A percentile compares a stretch with the other conserved stretches of the same genome.
phyloP scores from a whole-genome alignment of 2,888 invertebrate genomes.

The Heliconius erato region DNA sequence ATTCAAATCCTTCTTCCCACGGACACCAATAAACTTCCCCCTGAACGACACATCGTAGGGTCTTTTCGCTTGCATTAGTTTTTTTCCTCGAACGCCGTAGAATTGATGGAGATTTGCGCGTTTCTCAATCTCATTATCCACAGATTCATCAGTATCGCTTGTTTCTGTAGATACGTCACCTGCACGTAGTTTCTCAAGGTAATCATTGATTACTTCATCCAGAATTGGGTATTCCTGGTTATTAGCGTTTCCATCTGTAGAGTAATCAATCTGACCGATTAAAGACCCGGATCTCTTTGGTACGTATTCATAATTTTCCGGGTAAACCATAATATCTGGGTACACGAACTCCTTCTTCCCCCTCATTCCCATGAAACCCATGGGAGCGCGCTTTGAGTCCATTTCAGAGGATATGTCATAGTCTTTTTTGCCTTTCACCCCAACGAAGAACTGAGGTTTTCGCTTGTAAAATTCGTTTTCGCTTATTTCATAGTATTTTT shows the following conservation, averaged over 20 bases:
- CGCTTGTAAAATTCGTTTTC: conserved; percentile 76
- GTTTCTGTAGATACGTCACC: conserved; percentile 37
- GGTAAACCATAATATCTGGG: conserved; percentile 50
- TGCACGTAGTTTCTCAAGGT: conserved; percentile 61
- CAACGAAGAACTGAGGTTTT: conserved; percentile 84
- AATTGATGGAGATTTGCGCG: conserved; percentile 79
- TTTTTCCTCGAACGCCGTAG: conserved; percentile 87
- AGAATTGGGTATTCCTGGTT: conserved; percentile 64
- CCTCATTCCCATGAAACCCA: conserved; percentile 85
- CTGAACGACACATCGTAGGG: conserved; percentile 86
- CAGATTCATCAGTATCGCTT: conserved; percentile 53
- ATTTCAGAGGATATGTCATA: conserved; percentile 61
- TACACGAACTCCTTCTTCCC: conserved; percentile 70
- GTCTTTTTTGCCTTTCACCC: conserved; percentile 90
- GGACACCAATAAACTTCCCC: conserved; percentile 90
- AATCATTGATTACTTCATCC: conserved; percentile 66
- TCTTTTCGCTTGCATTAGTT: conserved; percentile 85
- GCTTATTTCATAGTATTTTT: conserved; percentile 78
- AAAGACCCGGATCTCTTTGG: conserved; percentile 70
- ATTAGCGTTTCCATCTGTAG: conserved; percentile 60
- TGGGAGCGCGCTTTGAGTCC: conserved; percentile 76
- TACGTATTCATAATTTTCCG: conserved; percentile 58
- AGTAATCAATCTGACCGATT: conserved; percentile 78
- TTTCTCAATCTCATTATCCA: conserved; percentile 72
- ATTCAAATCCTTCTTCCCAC: conserved; percentile 87